Percentiles rank a stretch among this genome's conserved stretches.
phyloP scores from a whole-genome alignment of 2,113 vertebrate genomes.

The Triplophysa tibetana region DNA sequence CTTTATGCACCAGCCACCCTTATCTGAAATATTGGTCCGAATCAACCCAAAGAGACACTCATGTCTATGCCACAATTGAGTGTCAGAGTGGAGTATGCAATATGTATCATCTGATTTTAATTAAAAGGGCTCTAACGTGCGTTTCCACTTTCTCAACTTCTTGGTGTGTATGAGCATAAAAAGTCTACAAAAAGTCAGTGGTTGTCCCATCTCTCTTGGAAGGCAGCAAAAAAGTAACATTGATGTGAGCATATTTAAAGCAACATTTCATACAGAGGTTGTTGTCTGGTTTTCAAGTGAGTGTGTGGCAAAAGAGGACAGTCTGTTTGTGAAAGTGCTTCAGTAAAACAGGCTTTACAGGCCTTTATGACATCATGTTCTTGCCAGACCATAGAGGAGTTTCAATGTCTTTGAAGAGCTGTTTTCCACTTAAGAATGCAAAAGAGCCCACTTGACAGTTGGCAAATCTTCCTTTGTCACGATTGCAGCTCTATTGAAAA shows the following conservation, averaged over 20 bases:
- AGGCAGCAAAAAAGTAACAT: too few relatives aligned
- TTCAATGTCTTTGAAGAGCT: conserved; percentile 39
- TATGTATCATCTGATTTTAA: neutral
- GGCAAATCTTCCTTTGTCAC: conserved; percentile 20
- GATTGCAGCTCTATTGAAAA: neutral
- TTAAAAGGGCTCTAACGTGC: too few relatives aligned
- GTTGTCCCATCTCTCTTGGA: too few relatives aligned
- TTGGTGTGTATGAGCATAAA: too few relatives aligned
- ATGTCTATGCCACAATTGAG: too few relatives aligned
- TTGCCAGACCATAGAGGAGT: conserved; percentile 35
- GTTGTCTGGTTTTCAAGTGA: neutral
- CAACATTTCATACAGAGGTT: too few relatives aligned
- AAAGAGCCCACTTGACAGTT: conserved; percentile 3
- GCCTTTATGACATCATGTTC: conserved; percentile 7
- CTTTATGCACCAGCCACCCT: neutral
- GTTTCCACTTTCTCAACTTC: too few relatives aligned
- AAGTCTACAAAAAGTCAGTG: too few relatives aligned
- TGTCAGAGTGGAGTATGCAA: neutral
- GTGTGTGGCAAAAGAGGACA: neutral
- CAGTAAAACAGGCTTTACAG: neutral
- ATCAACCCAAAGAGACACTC: neutral
- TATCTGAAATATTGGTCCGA: neutral
- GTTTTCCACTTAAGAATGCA: conserved; percentile 34
- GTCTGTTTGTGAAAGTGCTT: neutral
- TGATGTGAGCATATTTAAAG: too few relatives aligned